These are phyloP conservation scores for Diorhabda sublineata DNA, from an alignment of 1,140 invertebrate genomes.

Conservation along the genomic window DNA sequence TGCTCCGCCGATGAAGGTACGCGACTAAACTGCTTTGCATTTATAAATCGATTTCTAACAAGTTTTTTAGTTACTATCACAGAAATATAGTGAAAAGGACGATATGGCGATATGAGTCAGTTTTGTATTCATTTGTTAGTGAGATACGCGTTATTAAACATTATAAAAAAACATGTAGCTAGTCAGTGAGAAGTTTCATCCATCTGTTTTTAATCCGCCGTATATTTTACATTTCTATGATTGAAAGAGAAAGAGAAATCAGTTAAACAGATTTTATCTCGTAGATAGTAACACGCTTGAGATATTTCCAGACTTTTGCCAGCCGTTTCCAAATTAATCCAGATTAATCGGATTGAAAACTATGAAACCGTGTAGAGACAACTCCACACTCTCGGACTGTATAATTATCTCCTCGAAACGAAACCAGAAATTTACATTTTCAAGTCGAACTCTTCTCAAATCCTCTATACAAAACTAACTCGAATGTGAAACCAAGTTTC, in stretches of 20 bases:
- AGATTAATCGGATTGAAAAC: conserved; percentile 42
- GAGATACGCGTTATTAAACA: no score
- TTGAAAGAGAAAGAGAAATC: neutral
- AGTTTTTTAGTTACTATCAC: no score
- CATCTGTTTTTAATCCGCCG: no score
- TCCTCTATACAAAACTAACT: conserved; percentile 26
- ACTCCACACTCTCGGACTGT: conserved; percentile 29
- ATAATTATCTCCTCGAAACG: conserved; percentile 36
- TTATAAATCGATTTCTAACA: no score
- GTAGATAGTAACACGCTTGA: neutral
- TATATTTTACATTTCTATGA: neutral
- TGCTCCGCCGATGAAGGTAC: no score
- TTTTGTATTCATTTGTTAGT: no score
- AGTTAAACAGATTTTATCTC: neutral
- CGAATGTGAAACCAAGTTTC: conserved; percentile 26
- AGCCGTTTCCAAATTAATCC: conserved; percentile 1
- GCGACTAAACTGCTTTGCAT: no score
- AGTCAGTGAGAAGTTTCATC: no score
- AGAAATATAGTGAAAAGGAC: no score
- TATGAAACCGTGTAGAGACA: conserved; percentile 41
- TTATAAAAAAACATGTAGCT: no score
- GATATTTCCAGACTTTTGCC: neutral
- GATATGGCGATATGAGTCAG: no score
- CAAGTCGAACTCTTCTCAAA: conserved; percentile 30
- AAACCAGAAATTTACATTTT: conserved; percentile 39